Base-by-base conservation (phyloP, 2,797 vertebrate genomes). In the Peromyscus melanophrys region DNA sequence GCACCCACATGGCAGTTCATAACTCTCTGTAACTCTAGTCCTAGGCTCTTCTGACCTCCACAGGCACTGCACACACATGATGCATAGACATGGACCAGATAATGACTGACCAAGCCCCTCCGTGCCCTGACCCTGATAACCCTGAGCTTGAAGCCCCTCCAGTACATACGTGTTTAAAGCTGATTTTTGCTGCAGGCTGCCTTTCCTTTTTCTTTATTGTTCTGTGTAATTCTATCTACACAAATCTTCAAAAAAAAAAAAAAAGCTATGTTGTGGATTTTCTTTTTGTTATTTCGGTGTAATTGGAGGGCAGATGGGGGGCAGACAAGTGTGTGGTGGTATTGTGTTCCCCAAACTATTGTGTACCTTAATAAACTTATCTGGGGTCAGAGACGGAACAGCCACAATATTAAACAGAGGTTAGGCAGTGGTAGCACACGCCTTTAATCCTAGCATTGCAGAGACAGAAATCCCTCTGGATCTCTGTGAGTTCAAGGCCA, bases 241-340 rank as follows among this genome's bases (percentile, higher is more conserved):
- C 29, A 89, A 59, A 67, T 77, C 49, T 85, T 92, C n/a, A 77
- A 59, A 81, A 90, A 81, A 65, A 59, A 84, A 88, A 81, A 71
- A 59, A 84, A 90, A 88, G 65, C 49, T 90, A 55, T 49, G 63
- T 25, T 89, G 29, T 85, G 63, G 71, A 23, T 85, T 90, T 92
- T 40, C 34, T 90, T 52, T 77, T 83, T 90, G 88, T 21, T 25
- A 61, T 71, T 76, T 82, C 43, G n/a, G 7, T 71, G 7, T 61
- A 84, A 95, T 92, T 59, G 49, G 16, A 49, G 17, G 7, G 65
- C 3, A 12, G 19, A 71, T 63, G 4, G 10, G 69, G 71, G 61
- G 52, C 29, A 85, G 37, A 40, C 25, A 81, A 6, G 4, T 16
- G 4, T 46, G 25, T n/a, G n/a, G n/a, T n/a, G n/a, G n/a, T n/a